A percentile compares a stretch with the other conserved stretches of the same genome.
Conservation (phyloP, 2,797 vertebrate genomes). For the Schizopygopsis malacanthus region DNA sequence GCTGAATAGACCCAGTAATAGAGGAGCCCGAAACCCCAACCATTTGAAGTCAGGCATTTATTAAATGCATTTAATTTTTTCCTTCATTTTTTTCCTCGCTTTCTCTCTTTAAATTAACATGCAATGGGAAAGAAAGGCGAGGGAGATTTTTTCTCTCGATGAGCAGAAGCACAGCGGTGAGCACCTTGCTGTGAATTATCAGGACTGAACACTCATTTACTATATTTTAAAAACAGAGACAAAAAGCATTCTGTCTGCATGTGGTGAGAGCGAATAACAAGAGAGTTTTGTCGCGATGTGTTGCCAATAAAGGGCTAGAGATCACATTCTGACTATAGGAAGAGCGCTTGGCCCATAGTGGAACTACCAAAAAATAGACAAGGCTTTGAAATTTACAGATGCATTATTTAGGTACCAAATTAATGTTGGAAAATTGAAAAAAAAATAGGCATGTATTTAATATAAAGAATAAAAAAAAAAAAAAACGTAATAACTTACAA, state of each 20-base stretch:
- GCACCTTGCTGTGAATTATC: conserved; percentile 50
- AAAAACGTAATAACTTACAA: too few species aligned
- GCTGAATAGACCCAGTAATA: conserved; percentile 78
- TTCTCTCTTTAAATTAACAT: conserved; percentile 59
- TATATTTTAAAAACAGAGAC: conserved; percentile 49
- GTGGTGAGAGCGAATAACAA: conserved; percentile 13
- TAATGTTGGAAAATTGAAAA: too few species aligned
- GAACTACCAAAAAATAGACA: background rate
- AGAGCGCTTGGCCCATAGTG: background rate
- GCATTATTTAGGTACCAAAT: background rate
- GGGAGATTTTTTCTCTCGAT: conserved; percentile 71
- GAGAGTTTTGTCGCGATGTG: conserved; percentile 14
- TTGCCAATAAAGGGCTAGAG: background rate
- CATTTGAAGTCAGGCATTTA: conserved; percentile 85
- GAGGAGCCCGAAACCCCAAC: conserved; percentile 76
- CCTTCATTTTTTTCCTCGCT: conserved; percentile 54
- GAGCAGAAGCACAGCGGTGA: conserved; percentile 69
- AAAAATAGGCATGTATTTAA: background rate
- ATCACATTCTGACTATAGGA: background rate
- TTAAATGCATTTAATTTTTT: conserved; percentile 83
- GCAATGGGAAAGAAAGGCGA: conserved; percentile 33
- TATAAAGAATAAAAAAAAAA: background rate
- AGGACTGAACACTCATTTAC: conserved; percentile 45
- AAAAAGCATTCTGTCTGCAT: conserved; percentile 40
- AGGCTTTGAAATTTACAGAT: background rate